phyloP scores from a whole-genome alignment of 2,888 invertebrate species.

The Pinctada fucata region DNA sequence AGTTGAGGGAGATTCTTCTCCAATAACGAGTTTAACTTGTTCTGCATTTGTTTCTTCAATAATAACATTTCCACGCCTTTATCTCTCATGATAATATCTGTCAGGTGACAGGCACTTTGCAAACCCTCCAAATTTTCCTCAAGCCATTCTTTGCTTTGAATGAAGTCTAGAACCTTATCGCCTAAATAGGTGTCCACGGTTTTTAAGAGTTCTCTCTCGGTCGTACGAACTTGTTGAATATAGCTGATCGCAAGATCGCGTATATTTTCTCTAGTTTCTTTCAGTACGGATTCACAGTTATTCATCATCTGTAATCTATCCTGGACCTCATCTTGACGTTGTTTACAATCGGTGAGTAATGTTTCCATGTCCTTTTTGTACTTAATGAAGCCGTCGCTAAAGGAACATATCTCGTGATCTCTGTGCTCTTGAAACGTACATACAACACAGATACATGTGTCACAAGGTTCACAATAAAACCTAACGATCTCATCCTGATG shows the following conservation, averaged over 20 bases:
- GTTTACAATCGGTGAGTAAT: conserved; percentile 60
- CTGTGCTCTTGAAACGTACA: conserved; percentile 76
- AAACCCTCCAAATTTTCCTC: conserved; percentile 70
- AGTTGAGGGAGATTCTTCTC: conserved; percentile 58
- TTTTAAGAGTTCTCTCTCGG: conserved; percentile 70
- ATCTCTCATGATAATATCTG: conserved; percentile 73
- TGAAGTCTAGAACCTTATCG: conserved; percentile 62
- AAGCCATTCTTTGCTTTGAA: conserved; percentile 68
- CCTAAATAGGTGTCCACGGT: conserved; percentile 70
- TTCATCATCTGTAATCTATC: conserved; percentile 67
- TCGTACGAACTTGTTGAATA: conserved; percentile 65
- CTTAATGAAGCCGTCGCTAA: conserved; percentile 72
- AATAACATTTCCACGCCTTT: conserved; percentile 74
- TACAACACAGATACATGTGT: conserved; percentile 75
- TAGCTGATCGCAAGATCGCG: conserved; percentile 72
- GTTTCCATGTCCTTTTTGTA: conserved; percentile 63
- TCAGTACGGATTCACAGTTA: conserved; percentile 70
- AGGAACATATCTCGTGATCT: conserved; percentile 75
- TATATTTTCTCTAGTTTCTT: conserved; percentile 72
- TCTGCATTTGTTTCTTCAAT: conserved; percentile 73
- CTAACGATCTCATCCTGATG: conserved; percentile 74
- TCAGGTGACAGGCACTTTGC: conserved; percentile 69
- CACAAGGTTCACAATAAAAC: conserved; percentile 76
- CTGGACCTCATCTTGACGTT: conserved; percentile 61
- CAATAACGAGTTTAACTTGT: conserved; percentile 68